Conservation (phyloP, 2,888 invertebrate genomes). For the Eretmocerus hayati region DNA sequence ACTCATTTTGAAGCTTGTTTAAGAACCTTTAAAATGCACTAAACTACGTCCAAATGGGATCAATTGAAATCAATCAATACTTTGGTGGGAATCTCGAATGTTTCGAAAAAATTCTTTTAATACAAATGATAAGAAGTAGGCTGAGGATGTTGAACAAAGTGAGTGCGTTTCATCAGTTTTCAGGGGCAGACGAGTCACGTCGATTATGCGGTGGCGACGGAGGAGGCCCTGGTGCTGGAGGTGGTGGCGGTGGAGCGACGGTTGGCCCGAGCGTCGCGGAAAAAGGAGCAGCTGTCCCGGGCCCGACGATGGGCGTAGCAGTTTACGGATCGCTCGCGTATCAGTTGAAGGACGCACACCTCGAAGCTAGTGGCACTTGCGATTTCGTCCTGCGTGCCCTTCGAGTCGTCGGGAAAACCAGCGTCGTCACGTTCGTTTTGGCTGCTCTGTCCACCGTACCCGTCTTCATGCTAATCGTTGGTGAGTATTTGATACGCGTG, state of each 20-base stretch:
- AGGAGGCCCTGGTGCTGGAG: constrained; percentile 38
- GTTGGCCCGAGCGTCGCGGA: constrained; percentile 25
- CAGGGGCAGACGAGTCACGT: constrained; percentile 67
- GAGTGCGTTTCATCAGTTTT: too few species aligned
- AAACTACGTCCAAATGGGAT: too few species aligned
- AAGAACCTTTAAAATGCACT: too few species aligned
- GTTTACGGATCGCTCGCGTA: constrained; percentile 73
- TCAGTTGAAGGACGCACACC: constrained; percentile 71
- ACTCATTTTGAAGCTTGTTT: too few species aligned
- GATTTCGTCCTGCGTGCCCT: constrained; percentile 69
- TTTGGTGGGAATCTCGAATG: neutral
- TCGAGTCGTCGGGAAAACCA: constrained; percentile 67
- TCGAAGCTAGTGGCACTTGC: constrained; percentile 66
- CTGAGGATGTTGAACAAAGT: too few species aligned
- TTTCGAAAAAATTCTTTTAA: neutral
- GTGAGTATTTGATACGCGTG: too few species aligned
- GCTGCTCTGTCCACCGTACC: constrained; percentile 63
- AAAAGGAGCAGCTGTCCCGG: constrained; percentile 37
- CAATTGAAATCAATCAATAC: too few species aligned
- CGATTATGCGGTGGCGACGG: constrained; percentile 53
- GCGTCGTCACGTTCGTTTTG: constrained; percentile 64
- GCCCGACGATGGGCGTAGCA: constrained; percentile 42
- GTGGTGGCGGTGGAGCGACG: constrained; percentile 18
- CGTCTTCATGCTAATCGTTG: constrained; percentile 69
- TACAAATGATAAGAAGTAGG: neutral